phyloP scores from a whole-genome alignment of 1,140 invertebrate species.

The Anthonomus grandis region DNA sequence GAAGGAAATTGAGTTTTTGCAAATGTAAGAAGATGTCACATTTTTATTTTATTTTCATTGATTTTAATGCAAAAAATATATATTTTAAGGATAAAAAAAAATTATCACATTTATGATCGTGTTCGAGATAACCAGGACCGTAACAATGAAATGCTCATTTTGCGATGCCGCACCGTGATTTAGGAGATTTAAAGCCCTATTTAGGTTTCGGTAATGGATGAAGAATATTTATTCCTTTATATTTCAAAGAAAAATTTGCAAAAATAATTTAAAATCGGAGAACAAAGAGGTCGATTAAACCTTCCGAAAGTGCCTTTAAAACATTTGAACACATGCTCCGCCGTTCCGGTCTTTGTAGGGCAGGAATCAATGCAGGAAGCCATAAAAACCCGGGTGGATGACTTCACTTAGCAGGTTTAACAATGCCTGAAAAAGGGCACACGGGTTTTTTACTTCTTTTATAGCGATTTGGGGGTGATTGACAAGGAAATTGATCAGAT shows the following conservation, averaged over 20 bases:
- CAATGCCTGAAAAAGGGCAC: constrained; percentile 19
- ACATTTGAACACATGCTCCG: constrained; percentile 20
- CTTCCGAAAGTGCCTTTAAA: constrained; percentile 17
- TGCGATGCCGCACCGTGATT: too few relatives aligned
- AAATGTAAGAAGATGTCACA: too few relatives aligned
- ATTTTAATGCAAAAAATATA: neutral
- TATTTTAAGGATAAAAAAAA: neutral
- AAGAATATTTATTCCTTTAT: too few relatives aligned
- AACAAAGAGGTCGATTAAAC: constrained; percentile 12
- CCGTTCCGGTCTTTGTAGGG: constrained; percentile 8
- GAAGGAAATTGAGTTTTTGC: too few relatives aligned
- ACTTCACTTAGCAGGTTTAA: constrained; percentile 24
- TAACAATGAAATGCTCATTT: too few relatives aligned
- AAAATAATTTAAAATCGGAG: constrained; percentile 8
- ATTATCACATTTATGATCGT: neutral
- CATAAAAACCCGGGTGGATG: constrained; percentile 23
- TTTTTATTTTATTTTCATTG: too few relatives aligned
- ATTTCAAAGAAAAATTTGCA: too few relatives aligned
- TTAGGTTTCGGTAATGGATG: too few relatives aligned
- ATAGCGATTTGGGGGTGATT: too few relatives aligned
- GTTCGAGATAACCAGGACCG: too few relatives aligned
- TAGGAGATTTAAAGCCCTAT: too few relatives aligned
- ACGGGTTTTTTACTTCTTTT: constrained; percentile 21
- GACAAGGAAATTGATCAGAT: too few relatives aligned
- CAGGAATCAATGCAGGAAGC: constrained; percentile 26